Percentiles rank a stretch among this genome's conserved stretches.
phyloP scores from a whole-genome alignment of 2,797 vertebrate genomes.

The Parambassis ranga region DNA sequence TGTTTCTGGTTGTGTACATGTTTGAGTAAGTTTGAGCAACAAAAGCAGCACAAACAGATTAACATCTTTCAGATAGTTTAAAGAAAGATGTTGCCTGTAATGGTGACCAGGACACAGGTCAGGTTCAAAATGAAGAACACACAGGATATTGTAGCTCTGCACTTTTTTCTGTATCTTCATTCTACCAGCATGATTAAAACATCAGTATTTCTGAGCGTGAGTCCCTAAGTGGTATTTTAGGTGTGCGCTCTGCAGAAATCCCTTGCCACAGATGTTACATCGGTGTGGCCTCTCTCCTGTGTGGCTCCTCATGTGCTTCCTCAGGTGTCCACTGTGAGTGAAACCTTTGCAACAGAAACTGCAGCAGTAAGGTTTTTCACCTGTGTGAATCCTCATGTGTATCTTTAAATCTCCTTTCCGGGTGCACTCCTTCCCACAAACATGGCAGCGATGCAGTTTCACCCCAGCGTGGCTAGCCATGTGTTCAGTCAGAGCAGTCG shows the following conservation, averaged over 20 bases:
- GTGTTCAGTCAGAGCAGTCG: slow-evolving; percentile 46
- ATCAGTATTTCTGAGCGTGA: slow-evolving; percentile 42
- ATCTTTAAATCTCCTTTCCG: slow-evolving; percentile 70
- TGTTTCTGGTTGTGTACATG: too few relatives aligned
- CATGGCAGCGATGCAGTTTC: slow-evolving; percentile 63
- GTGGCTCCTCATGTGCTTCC: slow-evolving; percentile 68
- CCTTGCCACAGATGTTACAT: slow-evolving; percentile 57
- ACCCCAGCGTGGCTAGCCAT: slow-evolving; percentile 58
- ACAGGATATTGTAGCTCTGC: too few relatives aligned
- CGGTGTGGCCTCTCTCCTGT: slow-evolving; percentile 64
- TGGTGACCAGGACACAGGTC: too few relatives aligned
- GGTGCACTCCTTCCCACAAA: slow-evolving; percentile 67
- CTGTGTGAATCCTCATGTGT: slow-evolving; percentile 71
- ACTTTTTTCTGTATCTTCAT: too few relatives aligned
- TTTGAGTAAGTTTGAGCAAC: too few relatives aligned
- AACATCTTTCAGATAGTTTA: too few relatives aligned
- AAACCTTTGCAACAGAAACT: slow-evolving; percentile 59
- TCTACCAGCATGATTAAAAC: too few relatives aligned
- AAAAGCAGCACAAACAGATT: too few relatives aligned
- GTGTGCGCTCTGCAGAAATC: slow-evolving; percentile 61
- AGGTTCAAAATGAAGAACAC: too few relatives aligned
- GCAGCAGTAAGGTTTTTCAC: slow-evolving; percentile 71
- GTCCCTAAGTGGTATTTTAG: slow-evolving; percentile 63
- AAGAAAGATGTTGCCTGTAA: too few relatives aligned
- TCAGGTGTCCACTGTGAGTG: slow-evolving; percentile 70